Conservation (phyloP, 2,113 vertebrate species). For the Onychostoma macrolepis region DNA sequence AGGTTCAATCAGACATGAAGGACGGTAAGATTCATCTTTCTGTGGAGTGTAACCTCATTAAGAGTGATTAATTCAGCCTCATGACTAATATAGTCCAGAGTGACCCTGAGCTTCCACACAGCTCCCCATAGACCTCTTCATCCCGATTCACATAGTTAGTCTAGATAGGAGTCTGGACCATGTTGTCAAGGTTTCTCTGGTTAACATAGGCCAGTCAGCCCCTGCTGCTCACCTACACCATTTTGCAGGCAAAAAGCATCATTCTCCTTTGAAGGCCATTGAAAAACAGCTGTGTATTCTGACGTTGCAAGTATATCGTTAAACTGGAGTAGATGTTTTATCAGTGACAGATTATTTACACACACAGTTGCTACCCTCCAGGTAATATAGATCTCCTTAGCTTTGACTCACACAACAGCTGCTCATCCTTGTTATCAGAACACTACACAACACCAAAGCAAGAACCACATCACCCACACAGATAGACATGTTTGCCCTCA, state of each 20-base stretch:
- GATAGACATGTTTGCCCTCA: slow-evolving; percentile 19
- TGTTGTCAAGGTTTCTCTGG: not conserved
- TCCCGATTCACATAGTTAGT: slow-evolving; percentile 47
- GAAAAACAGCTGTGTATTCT: not conserved
- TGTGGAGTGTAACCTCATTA: slow-evolving; percentile 75
- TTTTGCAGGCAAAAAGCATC: not conserved
- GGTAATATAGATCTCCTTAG: slow-evolving; percentile 1
- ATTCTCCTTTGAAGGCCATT: not conserved
- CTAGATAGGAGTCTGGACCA: not conserved
- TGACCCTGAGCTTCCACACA: slow-evolving; percentile 21
- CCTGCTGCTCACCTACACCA: not conserved
- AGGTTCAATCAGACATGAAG: slow-evolving; percentile 59
- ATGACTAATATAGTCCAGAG: slow-evolving; percentile 45
- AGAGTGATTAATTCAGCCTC: slow-evolving; percentile 69
- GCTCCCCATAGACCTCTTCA: slow-evolving; percentile 10
- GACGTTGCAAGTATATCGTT: not conserved
- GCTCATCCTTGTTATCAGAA: not conserved
- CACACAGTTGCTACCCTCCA: not conserved
- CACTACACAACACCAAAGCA: not conserved
- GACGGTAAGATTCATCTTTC: slow-evolving; percentile 68
- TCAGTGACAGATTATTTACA: not conserved
- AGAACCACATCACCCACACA: slow-evolving; percentile 13
- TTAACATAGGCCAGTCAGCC: not conserved
- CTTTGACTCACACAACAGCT: not conserved
- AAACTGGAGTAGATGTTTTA: not conserved